Evolutionary conservation across 1,140 invertebrate genomes (phyloP).

Genomic region (Pogonus chalceus): DNA sequence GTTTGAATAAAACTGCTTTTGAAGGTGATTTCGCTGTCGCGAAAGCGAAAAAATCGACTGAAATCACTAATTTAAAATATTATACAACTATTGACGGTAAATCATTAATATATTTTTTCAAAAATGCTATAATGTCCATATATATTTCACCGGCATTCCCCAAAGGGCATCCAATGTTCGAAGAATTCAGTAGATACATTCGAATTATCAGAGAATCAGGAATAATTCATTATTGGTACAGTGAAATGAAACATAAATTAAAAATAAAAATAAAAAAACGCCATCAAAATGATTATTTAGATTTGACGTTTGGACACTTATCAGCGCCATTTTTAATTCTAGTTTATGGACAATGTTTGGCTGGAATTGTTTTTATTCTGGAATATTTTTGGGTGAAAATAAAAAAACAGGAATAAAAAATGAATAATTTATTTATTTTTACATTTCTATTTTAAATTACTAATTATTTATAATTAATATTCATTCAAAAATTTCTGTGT

Average conservation of each 20-base stretch:
- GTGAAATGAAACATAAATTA: neutral
- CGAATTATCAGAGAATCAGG: neutral
- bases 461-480: too few relatives aligned
- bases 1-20: neutral
- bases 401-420: too few relatives aligned
- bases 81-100: neutral
- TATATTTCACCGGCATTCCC: neutral
- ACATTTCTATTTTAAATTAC: too few relatives aligned
- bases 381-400: neutral
- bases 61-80: neutral
- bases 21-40: neutral
- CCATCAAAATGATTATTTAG: neutral
- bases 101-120: neutral
- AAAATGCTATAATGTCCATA: neutral
- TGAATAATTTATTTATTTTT: too few relatives aligned
- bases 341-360: neutral
- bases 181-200: neutral
- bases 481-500: too few relatives aligned
- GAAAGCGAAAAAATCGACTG: neutral
- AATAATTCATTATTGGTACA: neutral
- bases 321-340: neutral
- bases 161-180: neutral
- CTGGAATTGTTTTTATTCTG: neutral
- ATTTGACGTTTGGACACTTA: neutral
- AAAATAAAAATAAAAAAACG: neutral